Percentiles rank a stretch among this genome's conserved stretches.
phyloP scores from a whole-genome alignment of 2,888 invertebrate genomes.

The Deilephila elpenor region DNA sequence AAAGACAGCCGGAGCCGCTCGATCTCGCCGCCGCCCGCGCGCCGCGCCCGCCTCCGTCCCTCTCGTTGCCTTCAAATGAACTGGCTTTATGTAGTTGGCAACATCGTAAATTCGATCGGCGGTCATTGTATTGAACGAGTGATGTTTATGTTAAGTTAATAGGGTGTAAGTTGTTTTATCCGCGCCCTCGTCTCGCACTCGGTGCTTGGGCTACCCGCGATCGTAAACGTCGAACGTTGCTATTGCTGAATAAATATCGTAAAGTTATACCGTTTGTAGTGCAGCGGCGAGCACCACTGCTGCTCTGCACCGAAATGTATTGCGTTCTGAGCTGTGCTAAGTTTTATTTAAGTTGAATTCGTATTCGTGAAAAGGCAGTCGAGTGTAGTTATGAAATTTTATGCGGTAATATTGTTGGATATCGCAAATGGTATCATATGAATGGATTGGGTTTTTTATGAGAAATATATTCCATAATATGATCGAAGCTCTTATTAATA shows the following conservation, averaged over 20 bases:
- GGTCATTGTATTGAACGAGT: constrained; percentile 15
- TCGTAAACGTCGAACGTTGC: constrained; percentile 16
- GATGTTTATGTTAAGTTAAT: constrained; percentile 4
- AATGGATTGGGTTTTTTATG: no score
- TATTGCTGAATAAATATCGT: constrained; percentile 14
- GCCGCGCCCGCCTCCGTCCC: neutral
- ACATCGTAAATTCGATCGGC: constrained; percentile 23
- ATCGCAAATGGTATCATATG: no score
- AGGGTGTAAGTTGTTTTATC: neutral
- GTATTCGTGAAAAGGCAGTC: neutral
- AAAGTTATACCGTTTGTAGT: neutral
- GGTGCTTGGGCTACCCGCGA: neutral
- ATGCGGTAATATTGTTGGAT: no score
- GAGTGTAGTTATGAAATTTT: neutral
- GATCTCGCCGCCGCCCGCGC: constrained; percentile 4
- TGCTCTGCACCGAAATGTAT: neutral
- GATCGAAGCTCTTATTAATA: no score
- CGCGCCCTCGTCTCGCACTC: constrained; percentile 2
- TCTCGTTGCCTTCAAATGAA: constrained; percentile 13
- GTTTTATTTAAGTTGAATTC: neutral
- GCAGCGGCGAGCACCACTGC: neutral
- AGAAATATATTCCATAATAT: no score
- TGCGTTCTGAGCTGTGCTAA: neutral
- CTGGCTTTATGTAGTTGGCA: constrained; percentile 23
- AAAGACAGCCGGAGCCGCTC: constrained; percentile 27